phyloP scores from a whole-genome alignment of 2,113 vertebrate genomes.

The Clarias gariepinus region DNA sequence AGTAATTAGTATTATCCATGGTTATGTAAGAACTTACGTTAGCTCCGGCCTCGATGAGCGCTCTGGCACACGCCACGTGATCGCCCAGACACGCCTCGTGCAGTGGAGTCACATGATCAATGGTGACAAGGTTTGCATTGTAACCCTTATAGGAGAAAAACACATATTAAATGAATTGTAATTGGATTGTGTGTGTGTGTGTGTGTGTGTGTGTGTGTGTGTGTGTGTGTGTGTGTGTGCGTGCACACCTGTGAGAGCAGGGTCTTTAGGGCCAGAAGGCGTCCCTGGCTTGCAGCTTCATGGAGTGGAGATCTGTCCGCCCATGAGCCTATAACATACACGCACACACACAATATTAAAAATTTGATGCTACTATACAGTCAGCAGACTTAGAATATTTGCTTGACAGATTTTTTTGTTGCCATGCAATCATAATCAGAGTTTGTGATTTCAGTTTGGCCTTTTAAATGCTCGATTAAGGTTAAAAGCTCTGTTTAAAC shows the following conservation, averaged over 20 bases:
- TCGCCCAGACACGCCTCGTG: constrained; percentile 95
- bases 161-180: too few relatives aligned
- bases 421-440: background rate
- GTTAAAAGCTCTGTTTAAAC: background rate
- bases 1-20: background rate
- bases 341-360: constrained; percentile 27
- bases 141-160: constrained; percentile 77
- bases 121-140: constrained; percentile 86
- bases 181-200: background rate
- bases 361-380: background rate
- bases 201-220: constrained; percentile 23
- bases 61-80: constrained; percentile 87
- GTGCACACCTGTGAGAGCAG: constrained; percentile 84
- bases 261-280: constrained; percentile 89
- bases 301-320: constrained; percentile 93
- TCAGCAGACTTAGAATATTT: background rate
- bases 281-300: constrained; percentile 93
- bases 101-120: constrained; percentile 91
- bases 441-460: background rate
- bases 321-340: constrained; percentile 83
- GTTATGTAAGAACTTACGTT: constrained; percentile 75
- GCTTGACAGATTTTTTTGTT: background rate
- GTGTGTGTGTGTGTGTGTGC: background rate
- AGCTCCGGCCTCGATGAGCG: constrained; percentile 88
- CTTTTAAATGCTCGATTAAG: background rate